Conservation (phyloP, 1,140 invertebrate species). For the Drosophila asahinai region DNA sequence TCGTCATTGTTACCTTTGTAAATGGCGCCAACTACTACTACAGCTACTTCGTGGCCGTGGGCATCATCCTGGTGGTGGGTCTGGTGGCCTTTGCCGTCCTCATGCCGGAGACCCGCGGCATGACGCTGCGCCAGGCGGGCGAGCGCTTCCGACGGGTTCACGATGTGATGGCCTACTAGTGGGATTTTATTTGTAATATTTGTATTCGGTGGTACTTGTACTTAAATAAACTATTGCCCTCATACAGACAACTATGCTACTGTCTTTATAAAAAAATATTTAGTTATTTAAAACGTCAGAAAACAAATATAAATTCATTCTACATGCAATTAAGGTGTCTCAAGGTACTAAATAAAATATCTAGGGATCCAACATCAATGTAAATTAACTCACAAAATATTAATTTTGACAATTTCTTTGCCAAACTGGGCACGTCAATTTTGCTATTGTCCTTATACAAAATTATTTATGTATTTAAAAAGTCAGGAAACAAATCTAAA, state of each 20-base stretch:
- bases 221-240: slow-evolving; percentile 29
- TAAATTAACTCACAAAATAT: no score
- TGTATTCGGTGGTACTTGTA: neutral
- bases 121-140: slow-evolving; percentile 61
- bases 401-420: no score
- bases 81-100: slow-evolving; percentile 50
- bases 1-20: slow-evolving; percentile 51
- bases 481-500: no score
- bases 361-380: no score
- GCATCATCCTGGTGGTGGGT: slow-evolving; percentile 59
- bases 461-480: neutral
- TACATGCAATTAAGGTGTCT: no score
- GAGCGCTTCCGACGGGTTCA: slow-evolving; percentile 55
- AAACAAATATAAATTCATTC: no score
- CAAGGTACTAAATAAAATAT: no score
- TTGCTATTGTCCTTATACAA: neutral
- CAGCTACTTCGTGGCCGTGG: slow-evolving; percentile 59
- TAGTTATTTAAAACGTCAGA: no score
- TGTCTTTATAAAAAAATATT: neutral
- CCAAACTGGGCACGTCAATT: no score
- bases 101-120: slow-evolving; percentile 67
- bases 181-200: neutral
- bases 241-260: neutral
- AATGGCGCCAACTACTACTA: neutral
- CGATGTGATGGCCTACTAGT: slow-evolving; percentile 44